Evolutionary conservation across 2,888 invertebrate species (phyloP), one percentile per base, ranked within the genome.

Genomic region (Limnephilus auricula): DNA sequence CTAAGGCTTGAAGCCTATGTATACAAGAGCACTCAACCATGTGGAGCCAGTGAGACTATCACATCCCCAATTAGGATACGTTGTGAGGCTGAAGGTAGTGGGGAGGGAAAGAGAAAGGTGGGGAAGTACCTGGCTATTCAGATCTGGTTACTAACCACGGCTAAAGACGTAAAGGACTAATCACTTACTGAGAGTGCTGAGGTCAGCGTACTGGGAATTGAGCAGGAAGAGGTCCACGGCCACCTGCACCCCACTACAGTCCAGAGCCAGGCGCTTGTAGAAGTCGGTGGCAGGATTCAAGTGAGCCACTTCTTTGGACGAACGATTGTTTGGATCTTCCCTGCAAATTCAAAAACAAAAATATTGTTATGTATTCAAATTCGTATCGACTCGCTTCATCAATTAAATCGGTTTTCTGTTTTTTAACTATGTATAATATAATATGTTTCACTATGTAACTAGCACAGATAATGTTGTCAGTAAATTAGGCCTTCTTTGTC

Each of bases 221-320:
- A 99, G 95, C 93, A 99, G 95, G 96, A 99, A 99, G 94, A 99
- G 94, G 95, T 99, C 99, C 2, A 99, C 98, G 10, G 99, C 98
- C 89, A 99, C 97, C 95, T 99, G 99, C 94, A 99, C 99, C 0
- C 98, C 99, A 93, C 99, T 99, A 95, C 99, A 99, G 95, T 99
- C 99, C 88, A 99, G 95, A 0, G 99, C 99, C 65, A 99, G 95
- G 86, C 99, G 97, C 95, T 99, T 99, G 96, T 99, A 99, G 96
- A 99, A 99, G 95, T 99, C 99, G 1, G 98, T 99, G 3, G 99
- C 98, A 0, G 99, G 99, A 95, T 98, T 99, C 93, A 99, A 95
- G 94, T 99, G 98, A 0, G 97, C 97, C 79, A 98, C 98, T 93
- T 99, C 99, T 94, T 98, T 98, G 12, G 97, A 97, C 2, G 97